phyloP scores from a whole-genome alignment of 2,113 vertebrate genomes.

The Paraplagusia blochii region DNA sequence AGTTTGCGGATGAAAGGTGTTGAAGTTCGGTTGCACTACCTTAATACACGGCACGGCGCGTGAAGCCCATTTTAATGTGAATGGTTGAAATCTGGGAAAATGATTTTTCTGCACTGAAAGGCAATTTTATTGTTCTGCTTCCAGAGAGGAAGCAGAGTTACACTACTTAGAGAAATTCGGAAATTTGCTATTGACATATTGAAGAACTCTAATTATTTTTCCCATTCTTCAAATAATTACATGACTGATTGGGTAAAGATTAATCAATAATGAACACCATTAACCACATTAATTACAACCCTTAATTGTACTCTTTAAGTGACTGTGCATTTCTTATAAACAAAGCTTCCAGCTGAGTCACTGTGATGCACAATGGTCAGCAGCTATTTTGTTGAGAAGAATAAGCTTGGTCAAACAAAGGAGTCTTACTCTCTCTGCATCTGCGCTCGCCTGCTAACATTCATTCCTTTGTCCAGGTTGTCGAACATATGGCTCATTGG shows the following conservation, averaged over 20 bases:
- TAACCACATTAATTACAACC: not conserved
- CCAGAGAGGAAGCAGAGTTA: not conserved
- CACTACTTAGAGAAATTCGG: not conserved
- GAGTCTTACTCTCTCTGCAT: constrained; percentile 29
- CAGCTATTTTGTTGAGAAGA: constrained; percentile 4
- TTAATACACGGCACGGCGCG: not conserved
- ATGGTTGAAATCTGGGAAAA: constrained; percentile 22
- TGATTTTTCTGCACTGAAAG: constrained; percentile 11
- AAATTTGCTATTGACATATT: too few species aligned
- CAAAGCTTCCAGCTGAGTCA: not conserved
- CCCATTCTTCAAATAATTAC: too few species aligned
- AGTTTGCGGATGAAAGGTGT: constrained; percentile 18
- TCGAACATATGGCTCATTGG: too few species aligned
- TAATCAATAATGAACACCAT: not conserved
- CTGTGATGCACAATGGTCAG: not conserved
- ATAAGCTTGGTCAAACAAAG: not conserved
- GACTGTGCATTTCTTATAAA: not conserved
- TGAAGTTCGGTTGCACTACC: not conserved
- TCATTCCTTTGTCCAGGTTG: too few species aligned
- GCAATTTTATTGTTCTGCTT: constrained; percentile 1
- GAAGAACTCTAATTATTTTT: not conserved
- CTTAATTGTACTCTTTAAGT: not conserved
- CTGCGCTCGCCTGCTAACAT: too few species aligned
- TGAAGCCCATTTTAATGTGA: constrained; percentile 18
- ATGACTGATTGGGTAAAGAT: not conserved